A percentile compares a stretch with the other conserved stretches of the same genome.
These are phyloP conservation scores for Cheilosia vernalis DNA, from an alignment of 2,888 invertebrate genomes.

Conservation along the genomic window DNA sequence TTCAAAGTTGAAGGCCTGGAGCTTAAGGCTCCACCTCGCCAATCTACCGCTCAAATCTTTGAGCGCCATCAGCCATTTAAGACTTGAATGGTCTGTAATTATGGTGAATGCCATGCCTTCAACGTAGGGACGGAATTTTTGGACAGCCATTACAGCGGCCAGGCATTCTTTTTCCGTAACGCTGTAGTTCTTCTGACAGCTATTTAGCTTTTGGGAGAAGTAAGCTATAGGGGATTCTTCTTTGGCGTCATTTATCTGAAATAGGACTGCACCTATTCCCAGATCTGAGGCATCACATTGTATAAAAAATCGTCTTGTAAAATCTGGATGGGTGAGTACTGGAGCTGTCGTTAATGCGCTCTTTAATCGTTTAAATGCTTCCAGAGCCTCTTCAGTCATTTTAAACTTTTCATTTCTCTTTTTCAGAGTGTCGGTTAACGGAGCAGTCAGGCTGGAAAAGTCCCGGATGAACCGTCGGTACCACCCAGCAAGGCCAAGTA, in stretches of 20 bases:
- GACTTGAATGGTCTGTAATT: constrained; percentile 76
- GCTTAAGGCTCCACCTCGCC: constrained; percentile 74
- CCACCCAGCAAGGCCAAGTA: constrained; percentile 67
- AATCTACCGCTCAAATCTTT: constrained; percentile 76
- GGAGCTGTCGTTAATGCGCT: constrained; percentile 50
- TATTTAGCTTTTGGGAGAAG: constrained; percentile 60
- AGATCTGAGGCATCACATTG: constrained; percentile 64
- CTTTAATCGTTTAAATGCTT: constrained; percentile 49
- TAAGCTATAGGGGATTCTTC: constrained; percentile 42
- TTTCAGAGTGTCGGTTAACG: constrained; percentile 41
- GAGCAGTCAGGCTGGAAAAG: constrained; percentile 39
- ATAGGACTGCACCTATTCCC: constrained; percentile 48
- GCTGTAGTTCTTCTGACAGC: constrained; percentile 15
- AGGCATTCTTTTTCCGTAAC: constrained; percentile 50
- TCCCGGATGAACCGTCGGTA: constrained; percentile 60
- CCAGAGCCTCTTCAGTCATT: constrained; percentile 36
- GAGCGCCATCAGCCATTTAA: constrained; percentile 74
- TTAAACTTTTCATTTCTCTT: constrained; percentile 39
- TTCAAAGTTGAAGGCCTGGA: constrained; percentile 68
- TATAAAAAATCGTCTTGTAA: constrained; percentile 47
- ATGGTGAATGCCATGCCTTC: constrained; percentile 54
- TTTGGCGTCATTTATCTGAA: constrained; percentile 33
- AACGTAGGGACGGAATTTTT: constrained; percentile 55
- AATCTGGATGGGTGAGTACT: constrained; percentile 61
- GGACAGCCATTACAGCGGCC: constrained; percentile 30